Percentiles rank a stretch among this genome's conserved stretches.
phyloP scores from a whole-genome alignment of 1,140 invertebrate species.

The Zaprionus camerounensis region DNA sequence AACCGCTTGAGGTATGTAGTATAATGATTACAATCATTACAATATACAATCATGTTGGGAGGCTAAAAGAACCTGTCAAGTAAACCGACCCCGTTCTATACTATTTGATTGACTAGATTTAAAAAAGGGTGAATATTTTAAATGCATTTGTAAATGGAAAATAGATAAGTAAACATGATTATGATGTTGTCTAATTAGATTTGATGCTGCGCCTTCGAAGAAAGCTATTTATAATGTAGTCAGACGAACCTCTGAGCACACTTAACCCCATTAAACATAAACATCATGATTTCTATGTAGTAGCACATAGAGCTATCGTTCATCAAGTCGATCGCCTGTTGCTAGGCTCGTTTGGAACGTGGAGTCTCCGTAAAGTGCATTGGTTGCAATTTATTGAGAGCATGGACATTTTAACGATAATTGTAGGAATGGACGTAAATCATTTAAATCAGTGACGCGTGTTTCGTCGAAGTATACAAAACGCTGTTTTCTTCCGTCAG shows the following conservation, averaged over 20 bases:
- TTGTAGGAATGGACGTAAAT: constrained; percentile 41
- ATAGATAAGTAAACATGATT: background rate
- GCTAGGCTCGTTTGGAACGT: constrained; percentile 6
- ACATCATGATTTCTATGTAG: constrained; percentile 13
- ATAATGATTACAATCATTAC: no score
- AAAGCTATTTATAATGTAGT: background rate
- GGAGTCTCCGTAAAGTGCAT: constrained; percentile 12
- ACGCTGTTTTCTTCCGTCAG: constrained; percentile 24
- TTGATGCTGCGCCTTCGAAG: background rate
- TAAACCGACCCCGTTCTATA: constrained; percentile 6
- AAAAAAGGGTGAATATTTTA: background rate
- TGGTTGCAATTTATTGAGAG: constrained; percentile 34
- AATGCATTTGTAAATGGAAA: background rate
- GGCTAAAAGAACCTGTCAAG: constrained; percentile 1
- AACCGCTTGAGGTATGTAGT: background rate
- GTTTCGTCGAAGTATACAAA: constrained; percentile 52
- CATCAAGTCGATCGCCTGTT: constrained; percentile 26
- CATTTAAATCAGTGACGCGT: constrained; percentile 47
- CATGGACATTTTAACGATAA: constrained; percentile 34
- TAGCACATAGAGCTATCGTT: constrained; percentile 16
- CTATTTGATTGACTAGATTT: constrained; percentile 15
- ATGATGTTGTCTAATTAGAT: background rate
- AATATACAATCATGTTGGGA: constrained; percentile 12
- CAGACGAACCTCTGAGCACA: background rate
- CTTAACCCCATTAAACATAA: constrained; percentile 9